These are phyloP conservation scores for Scaeva pyrastri DNA, from an alignment of 2,888 invertebrate genomes.

Conservation along the genomic window DNA sequence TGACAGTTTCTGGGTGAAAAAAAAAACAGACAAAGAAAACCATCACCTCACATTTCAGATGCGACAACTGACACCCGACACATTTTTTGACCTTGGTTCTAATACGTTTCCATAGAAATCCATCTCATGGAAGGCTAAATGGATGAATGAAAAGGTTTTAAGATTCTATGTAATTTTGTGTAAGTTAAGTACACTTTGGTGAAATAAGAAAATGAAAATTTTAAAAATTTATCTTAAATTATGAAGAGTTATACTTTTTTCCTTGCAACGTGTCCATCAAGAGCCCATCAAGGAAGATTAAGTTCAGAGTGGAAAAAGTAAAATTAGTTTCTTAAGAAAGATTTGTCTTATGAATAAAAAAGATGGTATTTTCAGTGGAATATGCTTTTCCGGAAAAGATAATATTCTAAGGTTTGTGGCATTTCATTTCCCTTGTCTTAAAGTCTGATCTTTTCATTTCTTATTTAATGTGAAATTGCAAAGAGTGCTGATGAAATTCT, in stretches of 20 bases:
- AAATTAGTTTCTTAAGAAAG: neutral
- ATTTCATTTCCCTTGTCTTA: no score
- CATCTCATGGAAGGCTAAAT: conserved; percentile 3
- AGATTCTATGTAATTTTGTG: conserved; percentile 2
- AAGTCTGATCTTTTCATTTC: no score
- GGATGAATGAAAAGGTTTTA: neutral
- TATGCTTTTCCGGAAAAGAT: no score
- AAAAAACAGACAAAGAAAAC: neutral
- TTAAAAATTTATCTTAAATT: conserved; percentile 30
- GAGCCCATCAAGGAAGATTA: neutral
- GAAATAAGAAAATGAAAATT: conserved; percentile 26
- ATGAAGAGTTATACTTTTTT: conserved; percentile 12
- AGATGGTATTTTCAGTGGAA: neutral
- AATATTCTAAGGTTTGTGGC: no score
- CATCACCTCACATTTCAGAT: conserved; percentile 39
- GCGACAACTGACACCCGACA: conserved; percentile 31
- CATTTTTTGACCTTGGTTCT: conserved; percentile 59
- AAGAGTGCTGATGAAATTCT: no score
- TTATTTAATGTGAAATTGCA: no score
- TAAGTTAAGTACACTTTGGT: neutral
- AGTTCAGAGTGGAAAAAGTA: neutral
- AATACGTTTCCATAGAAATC: conserved; percentile 31
- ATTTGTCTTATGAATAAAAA: neutral
- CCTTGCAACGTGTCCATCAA: neutral
- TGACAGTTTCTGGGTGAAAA: conserved; percentile 46